phyloP scores from a whole-genome alignment of 1,140 invertebrate genomes.

The Microvelia longipes region DNA sequence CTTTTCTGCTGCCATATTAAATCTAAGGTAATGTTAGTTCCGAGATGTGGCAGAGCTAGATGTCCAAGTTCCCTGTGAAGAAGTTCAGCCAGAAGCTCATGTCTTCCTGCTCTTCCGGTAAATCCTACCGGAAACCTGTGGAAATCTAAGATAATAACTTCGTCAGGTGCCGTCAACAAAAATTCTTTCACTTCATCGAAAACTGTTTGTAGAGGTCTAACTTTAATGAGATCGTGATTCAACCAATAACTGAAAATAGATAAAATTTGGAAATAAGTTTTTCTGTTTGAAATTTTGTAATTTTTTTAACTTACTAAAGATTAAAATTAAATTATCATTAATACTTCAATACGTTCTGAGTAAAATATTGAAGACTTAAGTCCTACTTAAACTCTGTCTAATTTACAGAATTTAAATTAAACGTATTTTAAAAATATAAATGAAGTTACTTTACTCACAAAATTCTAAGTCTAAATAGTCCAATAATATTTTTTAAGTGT shows the following conservation, averaged over 20 bases:
- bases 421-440: no score
- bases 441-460: no score
- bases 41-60: conserved; percentile 36
- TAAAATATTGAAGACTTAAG: no score
- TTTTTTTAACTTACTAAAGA: conserved; percentile 21
- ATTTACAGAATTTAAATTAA: no score
- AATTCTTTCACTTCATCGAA: conserved; percentile 46
- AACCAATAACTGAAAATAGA: conserved; percentile 43
- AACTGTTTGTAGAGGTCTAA: conserved; percentile 43
- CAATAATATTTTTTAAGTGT: no score
- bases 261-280: not conserved
- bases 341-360: no score
- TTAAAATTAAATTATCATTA: no score
- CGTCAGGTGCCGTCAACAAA: conserved; percentile 39
- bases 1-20: conserved; percentile 42
- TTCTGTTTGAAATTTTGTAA: not conserved
- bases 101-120: conserved; percentile 34
- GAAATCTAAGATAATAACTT: conserved; percentile 53
- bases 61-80: conserved; percentile 44
- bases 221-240: conserved; percentile 50
- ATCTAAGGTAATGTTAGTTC: conserved; percentile 35
- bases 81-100: conserved; percentile 39
- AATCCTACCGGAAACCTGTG: conserved; percentile 51
- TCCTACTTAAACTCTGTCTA: no score
- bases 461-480: no score